These are phyloP conservation scores for Rhinoptilus africanus DNA, from an alignment of 2,113 vertebrate species.

Conservation along the genomic window DNA sequence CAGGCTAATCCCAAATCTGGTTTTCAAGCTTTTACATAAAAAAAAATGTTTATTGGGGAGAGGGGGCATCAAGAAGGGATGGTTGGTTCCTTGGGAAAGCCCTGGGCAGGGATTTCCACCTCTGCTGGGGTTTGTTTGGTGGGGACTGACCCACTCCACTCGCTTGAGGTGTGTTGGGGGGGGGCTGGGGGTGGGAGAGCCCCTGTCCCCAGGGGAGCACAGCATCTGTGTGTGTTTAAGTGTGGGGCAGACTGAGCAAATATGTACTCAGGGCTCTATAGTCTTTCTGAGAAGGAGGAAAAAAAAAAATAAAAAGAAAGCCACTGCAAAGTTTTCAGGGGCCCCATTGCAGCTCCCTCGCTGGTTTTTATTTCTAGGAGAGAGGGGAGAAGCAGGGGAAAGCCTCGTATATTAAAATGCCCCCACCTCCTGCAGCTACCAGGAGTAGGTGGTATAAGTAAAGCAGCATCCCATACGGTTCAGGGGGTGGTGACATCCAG, in stretches of 20 bases:
- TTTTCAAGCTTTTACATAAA: too few relatives aligned
- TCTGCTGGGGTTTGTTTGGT: background rate
- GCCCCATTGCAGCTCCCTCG: background rate
- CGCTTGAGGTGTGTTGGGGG: fast-evolving
- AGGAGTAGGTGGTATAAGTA: background rate
- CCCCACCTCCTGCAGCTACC: background rate
- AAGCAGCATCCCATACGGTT: fast-evolving
- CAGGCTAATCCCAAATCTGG: too few relatives aligned
- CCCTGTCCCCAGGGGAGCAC: background rate
- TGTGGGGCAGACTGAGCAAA: background rate
- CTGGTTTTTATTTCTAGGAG: background rate
- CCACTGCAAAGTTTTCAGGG: background rate
- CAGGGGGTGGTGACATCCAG: background rate
- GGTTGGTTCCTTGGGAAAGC: too few relatives aligned
- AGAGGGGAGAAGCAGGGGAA: background rate
- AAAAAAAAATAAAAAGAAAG: too few relatives aligned
- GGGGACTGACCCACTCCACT: background rate
- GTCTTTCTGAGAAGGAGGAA: background rate
- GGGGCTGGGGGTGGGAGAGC: fast-evolving
- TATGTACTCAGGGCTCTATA: background rate
- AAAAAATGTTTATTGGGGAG: too few relatives aligned
- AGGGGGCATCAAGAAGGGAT: too few relatives aligned
- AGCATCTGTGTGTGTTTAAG: background rate
- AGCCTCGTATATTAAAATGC: background rate
- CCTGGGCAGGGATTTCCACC: too few relatives aligned